Evolutionary conservation across 92 coral and sea anemone genomes (phyloP).

Genomic region (Heliopora coerulea): DNA sequence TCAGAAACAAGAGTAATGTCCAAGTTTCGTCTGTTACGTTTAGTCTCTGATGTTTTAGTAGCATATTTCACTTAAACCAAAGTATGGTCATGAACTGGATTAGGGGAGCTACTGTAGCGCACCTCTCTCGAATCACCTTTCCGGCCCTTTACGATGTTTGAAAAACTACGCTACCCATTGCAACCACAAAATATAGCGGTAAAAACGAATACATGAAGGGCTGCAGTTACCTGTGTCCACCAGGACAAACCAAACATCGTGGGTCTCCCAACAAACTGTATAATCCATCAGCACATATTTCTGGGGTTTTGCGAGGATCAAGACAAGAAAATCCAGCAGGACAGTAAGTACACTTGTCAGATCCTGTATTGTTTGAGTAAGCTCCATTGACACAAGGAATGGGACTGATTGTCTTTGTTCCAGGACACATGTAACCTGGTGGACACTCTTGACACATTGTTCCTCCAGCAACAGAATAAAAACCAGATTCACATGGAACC

Average conservation of each 20-base stretch:
- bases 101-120: too few species aligned
- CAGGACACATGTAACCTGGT: slow-evolving; percentile 63
- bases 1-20: too few species aligned
- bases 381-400: slow-evolving; percentile 70
- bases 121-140: too few species aligned
- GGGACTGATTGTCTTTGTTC: slow-evolving; percentile 40
- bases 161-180: too few species aligned
- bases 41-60: too few species aligned
- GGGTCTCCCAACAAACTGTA: slow-evolving; percentile 49
- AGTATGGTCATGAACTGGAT: too few species aligned
- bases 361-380: slow-evolving; percentile 48
- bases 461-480: slow-evolving; percentile 62
- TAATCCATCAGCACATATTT: slow-evolving; percentile 54
- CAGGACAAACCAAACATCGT: slow-evolving; percentile 44
- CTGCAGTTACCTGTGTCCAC: slow-evolving; percentile 47
- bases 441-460: slow-evolving; percentile 49
- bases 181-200: too few species aligned
- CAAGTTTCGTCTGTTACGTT: too few species aligned
- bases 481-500: slow-evolving; percentile 57
- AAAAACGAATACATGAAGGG: not conserved
- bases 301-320: slow-evolving; percentile 64
- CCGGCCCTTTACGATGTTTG: too few species aligned
- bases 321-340: slow-evolving; percentile 70
- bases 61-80: too few species aligned
- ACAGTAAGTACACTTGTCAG: slow-evolving; percentile 59